A percentile compares a stretch with the other conserved stretches of the same genome.
Conservation (phyloP, 1,140 invertebrate genomes). For the Heterodera schachtii region DNA sequence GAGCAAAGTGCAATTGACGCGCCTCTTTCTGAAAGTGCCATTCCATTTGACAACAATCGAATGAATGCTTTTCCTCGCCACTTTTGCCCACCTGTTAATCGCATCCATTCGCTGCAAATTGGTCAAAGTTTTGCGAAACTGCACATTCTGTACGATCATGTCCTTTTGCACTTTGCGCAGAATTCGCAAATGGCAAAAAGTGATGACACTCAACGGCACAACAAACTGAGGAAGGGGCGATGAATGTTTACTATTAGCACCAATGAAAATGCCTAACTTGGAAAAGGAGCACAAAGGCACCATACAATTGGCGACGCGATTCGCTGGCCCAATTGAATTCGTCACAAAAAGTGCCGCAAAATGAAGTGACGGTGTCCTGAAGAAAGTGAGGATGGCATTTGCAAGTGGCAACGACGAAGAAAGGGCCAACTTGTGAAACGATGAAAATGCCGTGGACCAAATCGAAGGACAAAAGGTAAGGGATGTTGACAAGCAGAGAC, state of each 20-base stretch:
- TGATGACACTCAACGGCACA: conserved; percentile 58
- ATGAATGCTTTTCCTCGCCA: background rate
- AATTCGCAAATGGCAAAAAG: conserved; percentile 58
- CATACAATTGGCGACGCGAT: conserved; percentile 47
- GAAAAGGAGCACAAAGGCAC: conserved; percentile 56
- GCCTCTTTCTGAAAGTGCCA: conserved; percentile 38
- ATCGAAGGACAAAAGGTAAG: conserved; percentile 55
- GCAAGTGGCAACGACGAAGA: background rate
- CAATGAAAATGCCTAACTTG: conserved; percentile 19
- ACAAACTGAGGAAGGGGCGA: conserved; percentile 46
- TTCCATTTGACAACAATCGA: conserved; percentile 1
- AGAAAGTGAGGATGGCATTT: conserved; percentile 12
- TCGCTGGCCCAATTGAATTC: conserved; percentile 57
- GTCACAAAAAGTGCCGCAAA: conserved; percentile 60
- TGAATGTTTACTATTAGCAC: background rate
- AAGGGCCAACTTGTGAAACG: conserved; percentile 18
- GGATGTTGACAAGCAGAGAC: conserved; percentile 54
- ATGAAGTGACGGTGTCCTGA: conserved; percentile 42
- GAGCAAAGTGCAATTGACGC: conserved; percentile 61
- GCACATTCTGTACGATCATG: conserved; percentile 61
- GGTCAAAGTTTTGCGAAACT: conserved; percentile 54
- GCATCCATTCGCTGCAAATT: conserved; percentile 55
- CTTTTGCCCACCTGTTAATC: conserved; percentile 38
- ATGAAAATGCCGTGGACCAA: conserved; percentile 53
- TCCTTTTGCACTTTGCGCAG: conserved; percentile 54